Conservation (phyloP, 2,797 vertebrate species). For the Morelia viridis region DNA sequence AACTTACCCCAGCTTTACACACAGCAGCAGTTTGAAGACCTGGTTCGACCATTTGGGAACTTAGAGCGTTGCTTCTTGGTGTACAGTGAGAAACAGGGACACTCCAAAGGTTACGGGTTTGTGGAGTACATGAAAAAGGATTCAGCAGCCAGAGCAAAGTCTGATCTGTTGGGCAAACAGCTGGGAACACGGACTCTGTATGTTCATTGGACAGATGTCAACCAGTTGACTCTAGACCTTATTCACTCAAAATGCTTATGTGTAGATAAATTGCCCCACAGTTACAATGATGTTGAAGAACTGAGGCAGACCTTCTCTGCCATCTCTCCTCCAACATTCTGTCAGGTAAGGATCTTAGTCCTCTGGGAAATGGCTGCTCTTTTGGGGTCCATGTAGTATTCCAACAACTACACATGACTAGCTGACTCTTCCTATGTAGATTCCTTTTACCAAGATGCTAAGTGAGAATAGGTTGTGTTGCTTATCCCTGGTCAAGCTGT, state of each 20-base stretch:
- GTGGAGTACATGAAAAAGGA: conserved; percentile 98
- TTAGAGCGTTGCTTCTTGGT: conserved; percentile 93
- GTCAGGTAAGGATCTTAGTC: conserved; percentile 78
- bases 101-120: conserved; percentile 93
- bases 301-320: conserved; percentile 77
- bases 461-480: neutral
- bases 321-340: conserved; percentile 79
- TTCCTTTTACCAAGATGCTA: neutral
- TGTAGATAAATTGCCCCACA: conserved; percentile 83
- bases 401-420: neutral
- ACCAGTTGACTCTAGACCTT: conserved; percentile 81
- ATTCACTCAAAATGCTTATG: conserved; percentile 90
- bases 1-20: conserved; percentile 86
- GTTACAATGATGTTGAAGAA: conserved; percentile 79
- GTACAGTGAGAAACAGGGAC: conserved; percentile 82
- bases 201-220: conserved; percentile 93
- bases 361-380: neutral
- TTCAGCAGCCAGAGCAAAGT: conserved; percentile 89
- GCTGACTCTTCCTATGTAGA: neutral
- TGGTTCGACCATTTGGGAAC: conserved; percentile 91
- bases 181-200: conserved; percentile 89
- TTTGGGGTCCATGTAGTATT: neutral
- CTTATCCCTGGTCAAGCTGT: neutral
- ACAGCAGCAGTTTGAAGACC: conserved; percentile 91
- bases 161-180: conserved; percentile 88